Evolutionary conservation across 2,888 invertebrate genomes (phyloP).

Genomic region (Phortica magna): DNA sequence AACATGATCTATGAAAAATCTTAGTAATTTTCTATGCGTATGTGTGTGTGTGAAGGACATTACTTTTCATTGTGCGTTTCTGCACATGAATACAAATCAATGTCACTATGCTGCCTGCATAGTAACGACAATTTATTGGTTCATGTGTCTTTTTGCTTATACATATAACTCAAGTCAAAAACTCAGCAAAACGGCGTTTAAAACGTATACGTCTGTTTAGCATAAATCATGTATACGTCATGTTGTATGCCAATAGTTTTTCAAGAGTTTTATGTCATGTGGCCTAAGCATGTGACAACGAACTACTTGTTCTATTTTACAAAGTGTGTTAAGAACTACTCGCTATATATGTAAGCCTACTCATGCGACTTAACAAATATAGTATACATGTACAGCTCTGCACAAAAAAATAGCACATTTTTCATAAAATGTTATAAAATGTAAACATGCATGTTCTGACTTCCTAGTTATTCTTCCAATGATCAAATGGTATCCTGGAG

Average conservation of each 20-base stretch:
- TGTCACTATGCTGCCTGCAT: not conserved
- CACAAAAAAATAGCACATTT: no score
- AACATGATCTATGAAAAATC: not conserved
- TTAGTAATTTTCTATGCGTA: not conserved
- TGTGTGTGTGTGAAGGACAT: no score
- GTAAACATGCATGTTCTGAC: no score
- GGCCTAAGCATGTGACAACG: not conserved
- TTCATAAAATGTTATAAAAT: no score
- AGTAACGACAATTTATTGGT: not conserved
- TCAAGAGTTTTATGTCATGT: not conserved
- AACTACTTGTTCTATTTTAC: not conserved
- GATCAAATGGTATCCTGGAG: no score
- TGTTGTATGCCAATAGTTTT: not conserved
- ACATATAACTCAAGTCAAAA: not conserved
- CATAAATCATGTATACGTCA: not conserved
- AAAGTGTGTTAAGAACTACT: not conserved
- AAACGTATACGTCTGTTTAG: not conserved
- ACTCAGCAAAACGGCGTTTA: not conserved
- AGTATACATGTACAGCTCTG: no score
- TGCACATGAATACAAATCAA: slow-evolving; percentile 6
- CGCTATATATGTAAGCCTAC: no score
- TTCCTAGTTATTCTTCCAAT: no score
- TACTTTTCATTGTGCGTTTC: no score
- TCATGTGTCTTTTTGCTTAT: not conserved
- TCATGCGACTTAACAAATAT: no score